Base-by-base conservation (phyloP, 2,888 invertebrate species). In the Rhingia rostrata region DNA sequence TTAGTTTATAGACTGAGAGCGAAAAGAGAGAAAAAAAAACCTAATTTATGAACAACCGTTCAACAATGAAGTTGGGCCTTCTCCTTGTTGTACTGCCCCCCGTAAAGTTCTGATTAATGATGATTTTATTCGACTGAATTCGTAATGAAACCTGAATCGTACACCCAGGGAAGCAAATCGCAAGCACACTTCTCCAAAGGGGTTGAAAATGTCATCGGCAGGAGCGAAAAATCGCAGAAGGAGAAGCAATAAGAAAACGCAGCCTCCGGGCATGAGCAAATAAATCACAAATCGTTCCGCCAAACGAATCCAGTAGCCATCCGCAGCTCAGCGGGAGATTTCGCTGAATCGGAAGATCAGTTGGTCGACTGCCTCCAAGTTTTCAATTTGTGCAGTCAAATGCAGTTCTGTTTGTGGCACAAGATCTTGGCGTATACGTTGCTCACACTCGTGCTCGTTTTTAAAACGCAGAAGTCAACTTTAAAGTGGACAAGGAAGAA, bases 101-200 rank as follows among this genome's bases (percentile, higher is more conserved):
- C 67, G 66, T 79, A 58, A 83, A 72, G 67, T 83, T 84, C 80
- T 84, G 84, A 84, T 84, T 80, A 84, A 84, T 84, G 80, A 84
- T 84, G 80, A 84, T 84, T 84, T 84, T 84, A 84, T 84, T 74
- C 84, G 74, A 80, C 69, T 80, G 84, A 54, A 70, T 75, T 70
- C 64, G 73, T 70, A 75, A 74, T 75, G 80, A 54, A 75, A 84
- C 64, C 61, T 63, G 70, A 61, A 75, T 79, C 56, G 51, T 73
- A 51, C 49, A 54, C 51, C 43, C 61, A 61, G 63, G 73, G 60
- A 74, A 70, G 70, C 53, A 66, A 49, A 56, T 32, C 54, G 49
- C 22, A 39, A 69, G 80, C 80, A 75, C 84, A 74, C 79, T 60
- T 70, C n/a, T 30, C 35, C 22, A 22, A 22, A 69, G 75, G 80